Evolutionary conservation across 2,797 vertebrate species (phyloP).

Genomic region (Lemur catta): DNA sequence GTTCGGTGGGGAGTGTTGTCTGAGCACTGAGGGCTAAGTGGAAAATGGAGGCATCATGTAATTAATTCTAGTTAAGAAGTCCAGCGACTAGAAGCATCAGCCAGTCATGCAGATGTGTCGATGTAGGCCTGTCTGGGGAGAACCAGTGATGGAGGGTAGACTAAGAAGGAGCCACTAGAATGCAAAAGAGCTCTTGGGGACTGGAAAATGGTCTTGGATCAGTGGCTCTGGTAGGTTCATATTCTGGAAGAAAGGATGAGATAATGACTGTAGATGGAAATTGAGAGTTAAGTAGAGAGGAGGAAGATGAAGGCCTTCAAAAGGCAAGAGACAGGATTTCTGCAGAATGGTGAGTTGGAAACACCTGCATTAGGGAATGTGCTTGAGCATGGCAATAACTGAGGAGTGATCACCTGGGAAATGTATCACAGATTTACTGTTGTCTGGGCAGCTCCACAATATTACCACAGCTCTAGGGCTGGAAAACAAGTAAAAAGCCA

Average conservation of each 20-base stretch:
- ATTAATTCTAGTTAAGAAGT: background rate
- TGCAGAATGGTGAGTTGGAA: background rate
- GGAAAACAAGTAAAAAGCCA: background rate
- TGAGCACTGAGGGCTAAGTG: background rate
- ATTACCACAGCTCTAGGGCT: background rate
- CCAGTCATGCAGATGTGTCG: background rate
- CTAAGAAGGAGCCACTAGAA: background rate
- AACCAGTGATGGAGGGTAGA: background rate
- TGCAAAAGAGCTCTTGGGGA: background rate
- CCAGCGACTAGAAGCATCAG: background rate
- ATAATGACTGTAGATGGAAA: background rate
- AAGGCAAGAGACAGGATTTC: background rate
- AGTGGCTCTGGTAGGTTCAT: background rate
- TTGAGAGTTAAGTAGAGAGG: background rate
- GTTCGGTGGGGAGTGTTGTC: fast-evolving
- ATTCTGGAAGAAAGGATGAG: background rate
- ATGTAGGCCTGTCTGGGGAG: background rate
- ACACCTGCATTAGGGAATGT: background rate
- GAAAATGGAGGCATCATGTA: background rate
- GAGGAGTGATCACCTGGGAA: background rate
- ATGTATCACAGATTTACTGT: background rate
- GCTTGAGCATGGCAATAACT: background rate
- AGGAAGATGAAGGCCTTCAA: background rate
- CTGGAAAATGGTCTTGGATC: background rate
- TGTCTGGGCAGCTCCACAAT: background rate